Evolutionary conservation across 1,140 invertebrate genomes (phyloP), one percentile per base, ranked within the genome.

Genomic region (Drosophila rhopaloa): DNA sequence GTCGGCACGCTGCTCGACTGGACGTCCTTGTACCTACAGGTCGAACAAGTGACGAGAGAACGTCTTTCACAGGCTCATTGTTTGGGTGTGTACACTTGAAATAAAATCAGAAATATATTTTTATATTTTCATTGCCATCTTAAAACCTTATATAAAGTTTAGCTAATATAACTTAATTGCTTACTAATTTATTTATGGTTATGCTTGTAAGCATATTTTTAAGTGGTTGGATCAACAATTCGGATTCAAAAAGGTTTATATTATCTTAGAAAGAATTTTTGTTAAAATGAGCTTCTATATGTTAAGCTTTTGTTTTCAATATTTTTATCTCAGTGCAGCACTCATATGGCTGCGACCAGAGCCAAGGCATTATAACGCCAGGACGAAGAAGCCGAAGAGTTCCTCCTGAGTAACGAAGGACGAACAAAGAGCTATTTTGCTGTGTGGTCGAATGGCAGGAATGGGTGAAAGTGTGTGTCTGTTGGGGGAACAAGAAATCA

Each of bases 331-430:
- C 78, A 71, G 44, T 73, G 62, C 38, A 76, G 56, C 76, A 77
- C 62, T 89, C 65, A 58, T 89, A 88, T 63, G 84, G 71, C 61
- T 88, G 81, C 63, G 50, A 46, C 10, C 50, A 51, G n/a, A 61
- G 46, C 56, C 53, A 73, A 70, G 60, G 76, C 72, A 86, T 86
- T 86, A 83, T 89, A 77, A 86, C 76, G 83, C 83, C 76, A 57
- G 48, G 32, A 57, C 67, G 29, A 6, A n/a, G 59, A 68, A 53
- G 61, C 46, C 46, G 9, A 50, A 55, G 55, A 79, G 53, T 53
- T 76, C 35, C 35, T 65, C 48, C 58, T 71, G 47, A 44, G 59
- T 74, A 76, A 72, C 81, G 81, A 84, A 70, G 81, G 77, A 73
- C 73, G 72, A 80, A 85, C 63, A 76, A 75, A 80, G 74, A 56